These are phyloP conservation scores for Dynastes grantii DNA, from an alignment of 2,888 invertebrate species.

Conservation along the genomic window DNA sequence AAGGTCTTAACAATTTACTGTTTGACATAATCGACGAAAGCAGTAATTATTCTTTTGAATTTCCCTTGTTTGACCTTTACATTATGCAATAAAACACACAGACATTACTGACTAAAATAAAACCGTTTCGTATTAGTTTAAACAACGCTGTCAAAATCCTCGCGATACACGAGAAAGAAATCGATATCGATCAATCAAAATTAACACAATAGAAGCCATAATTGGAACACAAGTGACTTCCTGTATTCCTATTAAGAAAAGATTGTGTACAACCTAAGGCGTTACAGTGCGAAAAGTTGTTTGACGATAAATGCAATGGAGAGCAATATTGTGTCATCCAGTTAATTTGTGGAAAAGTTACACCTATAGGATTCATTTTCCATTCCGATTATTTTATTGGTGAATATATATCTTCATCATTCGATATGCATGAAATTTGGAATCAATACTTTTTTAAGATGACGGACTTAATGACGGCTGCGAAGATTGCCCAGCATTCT, in stretches of 20 bases:
- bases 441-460: too few species aligned
- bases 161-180: not conserved
- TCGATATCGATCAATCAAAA: not conserved
- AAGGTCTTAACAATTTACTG: slow-evolving; percentile 17
- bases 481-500: too few species aligned
- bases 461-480: too few species aligned
- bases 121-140: not conserved
- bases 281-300: too few species aligned
- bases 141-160: not conserved
- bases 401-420: too few species aligned
- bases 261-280: not conserved
- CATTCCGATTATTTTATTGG: too few species aligned
- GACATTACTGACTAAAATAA: not conserved
- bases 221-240: not conserved
- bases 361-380: too few species aligned
- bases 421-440: too few species aligned
- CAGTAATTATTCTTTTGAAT: slow-evolving; percentile 17
- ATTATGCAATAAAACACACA: slow-evolving; percentile 19
- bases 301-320: too few species aligned
- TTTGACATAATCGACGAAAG: slow-evolving; percentile 22
- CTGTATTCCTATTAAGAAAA: not conserved
- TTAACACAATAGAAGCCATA: slow-evolving; percentile 1
- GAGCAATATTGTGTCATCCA: too few species aligned
- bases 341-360: too few species aligned
- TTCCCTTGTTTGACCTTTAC: slow-evolving; percentile 27